Base-by-base conservation (phyloP, 2,888 invertebrate species). In the Drosophila ustulata region DNA sequence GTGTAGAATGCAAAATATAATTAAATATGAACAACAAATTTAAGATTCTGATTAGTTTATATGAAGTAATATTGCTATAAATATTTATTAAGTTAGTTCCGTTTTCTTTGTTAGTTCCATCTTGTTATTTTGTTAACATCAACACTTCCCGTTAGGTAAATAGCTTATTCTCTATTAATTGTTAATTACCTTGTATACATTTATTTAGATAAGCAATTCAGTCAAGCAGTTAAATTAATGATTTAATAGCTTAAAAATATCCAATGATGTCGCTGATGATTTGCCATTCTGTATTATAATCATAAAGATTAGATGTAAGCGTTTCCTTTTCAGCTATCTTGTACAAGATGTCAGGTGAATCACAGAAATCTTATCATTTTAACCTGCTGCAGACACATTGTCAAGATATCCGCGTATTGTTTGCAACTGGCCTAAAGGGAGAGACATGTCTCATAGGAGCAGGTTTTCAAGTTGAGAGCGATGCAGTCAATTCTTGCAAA, bases 221-320 rank as follows among this genome's bases (percentile, higher is more conserved):
- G 39, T 18, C 7, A 18, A 41, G 39, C 43, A 25, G 8, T 59
- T 55, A 55, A 34, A 45, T 58, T 43, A 56, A 59, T 57, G 32
- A 43, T 57, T 18, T 39, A 51, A 41, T 66, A 18, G 7, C 4
- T 45, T 50, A 67, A 50, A 59, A 67, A 59, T 71, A 63, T 28
- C 41, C 2, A 53, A 45, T 75, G 59, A 75, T 69, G 56, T 71
- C 55, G 30, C 41, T 1, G 23, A 50, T 58, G 45, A 45, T 30
- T 49, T 58, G 2, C 1, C 9, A 41, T 7, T 18, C 13, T 7
- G 13, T 47, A 32, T 41, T 45, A 34, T 53, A 28, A 30, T 34
- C 41, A n/a, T 4, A 3, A 8, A 55, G 63, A 75, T 71, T 63
- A 71, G 34, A 7, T 41, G 39, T 13, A 18, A 7, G 7, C 3